phyloP scores from a whole-genome alignment of 2,888 invertebrate genomes.

The Drosophila monieri region DNA sequence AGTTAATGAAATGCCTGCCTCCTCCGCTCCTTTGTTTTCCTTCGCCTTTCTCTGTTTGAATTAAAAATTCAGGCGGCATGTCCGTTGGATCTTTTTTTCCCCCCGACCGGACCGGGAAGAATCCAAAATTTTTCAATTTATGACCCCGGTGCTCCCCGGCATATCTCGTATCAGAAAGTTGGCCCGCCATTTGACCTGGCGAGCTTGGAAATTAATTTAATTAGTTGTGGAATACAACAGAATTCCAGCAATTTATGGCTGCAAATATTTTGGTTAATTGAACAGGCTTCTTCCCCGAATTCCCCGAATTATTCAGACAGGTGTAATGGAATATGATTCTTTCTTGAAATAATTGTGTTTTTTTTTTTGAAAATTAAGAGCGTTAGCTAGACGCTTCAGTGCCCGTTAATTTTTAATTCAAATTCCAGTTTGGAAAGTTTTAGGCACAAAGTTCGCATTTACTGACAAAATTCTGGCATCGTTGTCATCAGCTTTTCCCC shows the following conservation, averaged over 20 bases:
- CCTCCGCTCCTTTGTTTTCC: slow-evolving; percentile 3
- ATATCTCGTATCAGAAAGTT: slow-evolving; percentile 9
- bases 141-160: slow-evolving; percentile 21
- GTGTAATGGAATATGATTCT: background rate
- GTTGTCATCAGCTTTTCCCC: slow-evolving; percentile 1
- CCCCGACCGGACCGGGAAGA: slow-evolving; percentile 1
- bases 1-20: slow-evolving; percentile 68
- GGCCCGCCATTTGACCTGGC: slow-evolving; percentile 11
- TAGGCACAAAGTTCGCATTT: slow-evolving; percentile 8
- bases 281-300: background rate
- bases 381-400: background rate
- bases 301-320: background rate
- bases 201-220: slow-evolving; percentile 25
- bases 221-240: slow-evolving; percentile 11
- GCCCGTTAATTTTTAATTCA: slow-evolving; percentile 8
- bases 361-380: background rate
- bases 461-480: background rate
- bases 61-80: slow-evolving; percentile 8
- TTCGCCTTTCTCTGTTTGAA: background rate
- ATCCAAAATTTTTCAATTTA: slow-evolving; percentile 22
- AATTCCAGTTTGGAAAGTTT: slow-evolving; percentile 30
- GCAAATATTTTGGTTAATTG: background rate
- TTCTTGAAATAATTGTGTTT: too few relatives aligned
- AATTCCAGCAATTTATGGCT: background rate
- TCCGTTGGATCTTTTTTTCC: background rate